Percentiles rank a stretch among this genome's conserved stretches.
These are phyloP conservation scores for Poecilia gillii DNA, from an alignment of 2,797 vertebrate genomes.

Conservation along the genomic window DNA sequence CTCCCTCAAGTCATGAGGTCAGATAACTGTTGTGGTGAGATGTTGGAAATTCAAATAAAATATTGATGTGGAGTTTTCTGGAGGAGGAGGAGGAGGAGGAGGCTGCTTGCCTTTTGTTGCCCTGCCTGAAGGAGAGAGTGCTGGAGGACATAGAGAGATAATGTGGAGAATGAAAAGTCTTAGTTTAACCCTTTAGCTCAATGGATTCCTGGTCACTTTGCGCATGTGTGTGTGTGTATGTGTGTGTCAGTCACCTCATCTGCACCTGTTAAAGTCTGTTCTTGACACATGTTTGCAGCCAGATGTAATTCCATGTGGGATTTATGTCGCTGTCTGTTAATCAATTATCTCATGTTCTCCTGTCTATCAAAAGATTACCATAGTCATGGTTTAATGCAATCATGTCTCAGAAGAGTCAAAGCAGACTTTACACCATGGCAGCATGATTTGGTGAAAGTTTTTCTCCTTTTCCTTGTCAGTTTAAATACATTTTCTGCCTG, in stretches of 20 bases:
- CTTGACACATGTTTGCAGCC: constrained; percentile 49
- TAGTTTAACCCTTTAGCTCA: constrained; percentile 64
- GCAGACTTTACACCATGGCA: constrained; percentile 17
- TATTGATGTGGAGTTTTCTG: constrained; percentile 90
- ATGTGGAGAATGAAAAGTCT: constrained; percentile 72
- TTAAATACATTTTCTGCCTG: constrained; percentile 68
- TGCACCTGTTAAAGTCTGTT: constrained; percentile 50
- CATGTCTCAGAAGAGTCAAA: constrained; percentile 42
- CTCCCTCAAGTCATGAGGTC: constrained; percentile 92
- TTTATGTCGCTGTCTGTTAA: constrained; percentile 52
- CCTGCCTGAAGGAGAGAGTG: constrained; percentile 86
- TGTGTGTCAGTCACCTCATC: constrained; percentile 23
- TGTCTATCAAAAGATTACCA: constrained; percentile 68
- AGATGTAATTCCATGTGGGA: constrained; percentile 43
- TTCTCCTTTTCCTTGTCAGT: background rate
- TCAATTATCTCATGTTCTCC: constrained; percentile 54
- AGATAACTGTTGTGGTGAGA: constrained; percentile 96
- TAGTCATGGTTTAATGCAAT: constrained; percentile 56
- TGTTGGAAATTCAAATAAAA: constrained; percentile 98
- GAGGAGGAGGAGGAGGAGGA: constrained; percentile 74
- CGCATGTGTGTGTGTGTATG: background rate
- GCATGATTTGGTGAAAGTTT: constrained; percentile 24
- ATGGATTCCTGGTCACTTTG: constrained; percentile 38
- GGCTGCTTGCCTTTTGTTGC: constrained; percentile 83
- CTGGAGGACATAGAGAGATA: constrained; percentile 68